Percentiles rank a stretch among this genome's conserved stretches.
Conservation (phyloP, 2,113 vertebrate genomes). For the Origma solitaria region DNA sequence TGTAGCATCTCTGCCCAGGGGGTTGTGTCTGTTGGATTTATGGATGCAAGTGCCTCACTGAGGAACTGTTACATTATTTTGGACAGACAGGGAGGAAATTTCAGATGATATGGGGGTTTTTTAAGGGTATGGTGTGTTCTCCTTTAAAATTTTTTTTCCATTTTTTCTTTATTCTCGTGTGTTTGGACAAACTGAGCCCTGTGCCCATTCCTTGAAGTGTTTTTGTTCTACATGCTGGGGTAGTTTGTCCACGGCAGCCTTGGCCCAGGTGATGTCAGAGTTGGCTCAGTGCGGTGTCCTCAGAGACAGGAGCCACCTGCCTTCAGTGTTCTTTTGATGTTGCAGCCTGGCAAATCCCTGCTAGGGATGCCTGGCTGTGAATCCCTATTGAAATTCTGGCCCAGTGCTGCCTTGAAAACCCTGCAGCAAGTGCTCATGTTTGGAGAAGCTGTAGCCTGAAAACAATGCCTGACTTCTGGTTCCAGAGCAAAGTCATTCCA, state of each 20-base stretch:
- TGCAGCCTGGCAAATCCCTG: background rate
- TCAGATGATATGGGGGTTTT: background rate
- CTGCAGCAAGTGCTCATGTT: fast-evolving
- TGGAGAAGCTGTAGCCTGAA: background rate
- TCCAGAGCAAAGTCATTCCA: background rate
- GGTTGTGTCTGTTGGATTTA: background rate
- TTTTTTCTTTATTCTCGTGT: background rate
- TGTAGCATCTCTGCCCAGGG: background rate
- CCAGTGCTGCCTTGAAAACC: background rate
- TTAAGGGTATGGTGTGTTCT: background rate
- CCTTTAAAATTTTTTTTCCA: background rate
- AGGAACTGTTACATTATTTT: background rate
- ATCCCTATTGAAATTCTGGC: background rate
- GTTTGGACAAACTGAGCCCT: fast-evolving
- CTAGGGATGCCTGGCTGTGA: background rate
- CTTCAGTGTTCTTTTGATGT: background rate
- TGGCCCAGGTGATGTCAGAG: background rate
- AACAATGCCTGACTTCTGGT: background rate
- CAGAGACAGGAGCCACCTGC: background rate
- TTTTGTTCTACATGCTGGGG: background rate
- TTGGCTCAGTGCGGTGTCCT: background rate
- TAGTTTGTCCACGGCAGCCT: background rate
- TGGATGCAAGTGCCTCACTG: background rate
- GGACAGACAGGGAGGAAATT: background rate
- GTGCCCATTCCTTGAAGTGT: fast-evolving